Conservation (phyloP, 2,888 invertebrate genomes). For the Helobdella robusta region DNA sequence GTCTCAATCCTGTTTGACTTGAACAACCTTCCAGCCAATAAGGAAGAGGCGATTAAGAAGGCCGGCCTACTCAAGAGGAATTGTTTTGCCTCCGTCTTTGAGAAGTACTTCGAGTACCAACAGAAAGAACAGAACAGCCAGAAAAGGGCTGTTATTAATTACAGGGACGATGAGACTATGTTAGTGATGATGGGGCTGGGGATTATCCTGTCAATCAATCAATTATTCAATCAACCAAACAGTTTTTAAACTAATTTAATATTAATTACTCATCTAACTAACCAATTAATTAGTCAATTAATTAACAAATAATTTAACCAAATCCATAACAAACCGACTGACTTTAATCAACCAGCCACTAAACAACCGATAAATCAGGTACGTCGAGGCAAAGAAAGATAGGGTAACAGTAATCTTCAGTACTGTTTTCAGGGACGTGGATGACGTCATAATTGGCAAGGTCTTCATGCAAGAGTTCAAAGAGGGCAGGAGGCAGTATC, state of each 20-base stretch:
- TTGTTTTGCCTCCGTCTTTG: slow-evolving; percentile 98
- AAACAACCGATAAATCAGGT: too few species aligned
- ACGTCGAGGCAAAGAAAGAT: slow-evolving; percentile 94
- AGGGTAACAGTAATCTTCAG: slow-evolving; percentile 98
- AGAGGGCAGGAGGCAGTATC: slow-evolving; percentile 70
- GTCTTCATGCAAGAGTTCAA: slow-evolving; percentile 97
- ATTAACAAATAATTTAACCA: too few species aligned
- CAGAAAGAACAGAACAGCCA: slow-evolving; percentile 81
- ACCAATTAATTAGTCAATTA: too few species aligned
- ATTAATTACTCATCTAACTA: too few species aligned
- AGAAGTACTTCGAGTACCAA: slow-evolving; percentile 98
- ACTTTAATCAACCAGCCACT: too few species aligned
- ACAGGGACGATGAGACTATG: slow-evolving; percentile 96
- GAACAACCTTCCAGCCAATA: slow-evolving; percentile 79
- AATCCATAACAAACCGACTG: too few species aligned
- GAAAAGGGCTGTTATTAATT: slow-evolving; percentile 92
- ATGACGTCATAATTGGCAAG: slow-evolving; percentile 95
- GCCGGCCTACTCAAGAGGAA: slow-evolving; percentile 89
- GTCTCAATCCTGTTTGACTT: slow-evolving; percentile 84
- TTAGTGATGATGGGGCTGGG: slow-evolving; percentile 54
- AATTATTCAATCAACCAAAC: too few species aligned
- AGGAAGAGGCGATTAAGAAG: slow-evolving; percentile 78
- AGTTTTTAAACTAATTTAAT: too few species aligned
- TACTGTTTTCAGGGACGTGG: slow-evolving; percentile 94
- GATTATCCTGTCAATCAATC: too few species aligned